phyloP scores from a whole-genome alignment of 1,140 invertebrate genomes.

The Potamilus streckersoni region DNA sequence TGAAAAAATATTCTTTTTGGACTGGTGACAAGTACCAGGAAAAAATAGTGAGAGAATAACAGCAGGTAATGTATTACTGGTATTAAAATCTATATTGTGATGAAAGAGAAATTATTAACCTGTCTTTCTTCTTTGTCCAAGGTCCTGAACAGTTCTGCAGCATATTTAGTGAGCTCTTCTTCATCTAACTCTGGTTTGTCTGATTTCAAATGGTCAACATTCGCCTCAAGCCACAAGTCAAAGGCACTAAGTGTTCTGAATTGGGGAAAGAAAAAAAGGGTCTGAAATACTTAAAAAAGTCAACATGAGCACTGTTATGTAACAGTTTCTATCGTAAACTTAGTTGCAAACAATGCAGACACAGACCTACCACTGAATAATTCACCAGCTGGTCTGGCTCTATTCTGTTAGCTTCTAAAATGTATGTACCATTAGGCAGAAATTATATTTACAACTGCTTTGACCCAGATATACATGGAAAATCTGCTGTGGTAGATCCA shows the following conservation, averaged over 20 bases:
- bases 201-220: slow-evolving; percentile 39
- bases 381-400: too few species aligned
- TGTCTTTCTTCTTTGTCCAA: slow-evolving; percentile 60
- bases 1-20: not conserved
- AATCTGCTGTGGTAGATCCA: too few species aligned
- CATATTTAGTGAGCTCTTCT: slow-evolving; percentile 49
- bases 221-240: slow-evolving; percentile 59
- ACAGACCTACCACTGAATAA: too few species aligned
- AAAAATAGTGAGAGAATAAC: not conserved
- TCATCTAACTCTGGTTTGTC: slow-evolving; percentile 49
- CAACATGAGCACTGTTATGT: too few species aligned
- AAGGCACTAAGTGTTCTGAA: slow-evolving; percentile 51
- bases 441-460: too few species aligned
- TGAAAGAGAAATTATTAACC: slow-evolving; percentile 32
- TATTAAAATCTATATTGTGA: not conserved
- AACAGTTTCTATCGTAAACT: too few species aligned
- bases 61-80: not conserved
- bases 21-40: not conserved
- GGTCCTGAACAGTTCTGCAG: slow-evolving; percentile 50
- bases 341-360: too few species aligned
- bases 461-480: too few species aligned
- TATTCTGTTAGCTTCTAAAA: too few species aligned
- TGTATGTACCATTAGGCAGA: too few species aligned
- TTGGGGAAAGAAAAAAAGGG: not conserved
- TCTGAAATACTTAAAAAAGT: too few species aligned